Conservation (phyloP, 2,888 invertebrate genomes). For the Nomada ferruginata region DNA sequence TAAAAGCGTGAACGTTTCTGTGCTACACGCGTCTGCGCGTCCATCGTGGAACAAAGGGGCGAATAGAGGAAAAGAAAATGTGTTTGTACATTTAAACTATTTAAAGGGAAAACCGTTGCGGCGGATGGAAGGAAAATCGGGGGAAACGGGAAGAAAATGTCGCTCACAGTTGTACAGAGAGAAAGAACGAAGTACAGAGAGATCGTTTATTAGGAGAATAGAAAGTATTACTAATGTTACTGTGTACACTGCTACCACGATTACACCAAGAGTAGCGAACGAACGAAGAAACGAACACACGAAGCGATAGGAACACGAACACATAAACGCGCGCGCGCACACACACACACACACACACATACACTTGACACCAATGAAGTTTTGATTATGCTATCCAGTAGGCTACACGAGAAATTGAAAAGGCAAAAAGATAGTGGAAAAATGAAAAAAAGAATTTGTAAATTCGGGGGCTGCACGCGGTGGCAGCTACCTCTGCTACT, state of each 20-base stretch:
- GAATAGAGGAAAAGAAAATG: not conserved
- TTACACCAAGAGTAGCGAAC: not conserved
- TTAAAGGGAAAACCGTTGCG: slow-evolving; percentile 21
- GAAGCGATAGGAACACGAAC: too few relatives aligned
- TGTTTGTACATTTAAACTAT: slow-evolving; percentile 33
- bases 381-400: slow-evolving; percentile 58
- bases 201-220: slow-evolving; percentile 76
- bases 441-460: slow-evolving; percentile 37
- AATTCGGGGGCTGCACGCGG: slow-evolving; percentile 59
- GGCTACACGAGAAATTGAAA: slow-evolving; percentile 30
- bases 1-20: slow-evolving; percentile 29
- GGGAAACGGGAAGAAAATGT: slow-evolving; percentile 47
- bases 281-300: not conserved
- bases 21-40: not conserved
- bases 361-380: slow-evolving; percentile 35
- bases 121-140: not conserved
- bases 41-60: not conserved
- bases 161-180: slow-evolving; percentile 13
- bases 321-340: not conserved
- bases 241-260: not conserved
- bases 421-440: not conserved
- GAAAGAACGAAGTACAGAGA: slow-evolving; percentile 37
- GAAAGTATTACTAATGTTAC: slow-evolving; percentile 65
- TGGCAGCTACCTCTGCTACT: slow-evolving; percentile 75
- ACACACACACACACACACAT: not conserved